These are phyloP conservation scores for Aldabrachelys gigantea DNA, from an alignment of 2,113 vertebrate genomes.

Conservation along the genomic window DNA sequence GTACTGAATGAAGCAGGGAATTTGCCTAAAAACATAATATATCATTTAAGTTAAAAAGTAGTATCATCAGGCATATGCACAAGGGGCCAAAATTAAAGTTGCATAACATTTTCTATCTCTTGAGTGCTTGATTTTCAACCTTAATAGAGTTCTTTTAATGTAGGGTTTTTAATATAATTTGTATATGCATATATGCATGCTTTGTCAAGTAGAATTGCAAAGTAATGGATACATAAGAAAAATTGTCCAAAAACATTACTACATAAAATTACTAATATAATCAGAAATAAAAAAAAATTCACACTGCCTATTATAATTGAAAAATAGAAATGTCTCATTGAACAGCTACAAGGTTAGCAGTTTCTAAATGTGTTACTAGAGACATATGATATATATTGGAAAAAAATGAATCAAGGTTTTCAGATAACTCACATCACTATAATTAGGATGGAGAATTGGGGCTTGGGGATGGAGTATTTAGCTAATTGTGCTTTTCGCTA, in stretches of 20 bases:
- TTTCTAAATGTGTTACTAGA: rapidly evolving
- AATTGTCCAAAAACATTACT: neutral
- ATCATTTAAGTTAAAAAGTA: neutral
- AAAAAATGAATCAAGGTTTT: neutral
- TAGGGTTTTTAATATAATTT: neutral
- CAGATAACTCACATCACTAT: neutral
- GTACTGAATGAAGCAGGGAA: neutral
- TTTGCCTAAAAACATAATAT: neutral
- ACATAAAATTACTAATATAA: neutral
- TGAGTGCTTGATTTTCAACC: neutral
- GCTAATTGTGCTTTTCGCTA: constrained; percentile 2
- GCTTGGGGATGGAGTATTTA: neutral
- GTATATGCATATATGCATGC: neutral
- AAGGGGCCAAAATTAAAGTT: neutral
- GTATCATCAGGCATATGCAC: rapidly evolving
- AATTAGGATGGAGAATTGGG: neutral
- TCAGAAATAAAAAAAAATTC: neutral
- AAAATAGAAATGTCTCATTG: neutral
- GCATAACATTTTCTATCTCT: neutral
- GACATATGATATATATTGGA: neutral
- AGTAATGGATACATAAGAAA: neutral
- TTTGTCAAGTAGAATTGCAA: neutral
- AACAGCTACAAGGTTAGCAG: neutral
- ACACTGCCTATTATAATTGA: neutral
- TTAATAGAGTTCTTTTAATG: neutral